Percentiles rank a stretch among this genome's conserved stretches.
phyloP scores from a whole-genome alignment of 2,797 vertebrate genomes.

The Hemitrygon akajei region DNA sequence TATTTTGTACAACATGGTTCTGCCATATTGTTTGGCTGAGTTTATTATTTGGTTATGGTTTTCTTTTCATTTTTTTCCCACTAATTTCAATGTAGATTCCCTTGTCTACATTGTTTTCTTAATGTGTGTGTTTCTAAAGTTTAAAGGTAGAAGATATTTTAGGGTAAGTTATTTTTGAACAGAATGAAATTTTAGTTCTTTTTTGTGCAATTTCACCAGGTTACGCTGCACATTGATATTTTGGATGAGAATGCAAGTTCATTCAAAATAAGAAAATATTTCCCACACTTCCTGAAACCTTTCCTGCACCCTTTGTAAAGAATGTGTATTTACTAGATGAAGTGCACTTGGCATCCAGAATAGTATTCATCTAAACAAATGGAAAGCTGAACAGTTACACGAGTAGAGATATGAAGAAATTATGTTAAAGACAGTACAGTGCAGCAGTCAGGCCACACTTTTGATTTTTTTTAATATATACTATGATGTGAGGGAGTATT shows the following conservation, averaged over 20 bases:
- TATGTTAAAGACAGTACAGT: background rate
- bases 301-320: background rate
- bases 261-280: background rate
- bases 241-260: background rate
- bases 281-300: background rate
- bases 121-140: background rate
- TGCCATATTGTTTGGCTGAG: background rate
- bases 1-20: background rate
- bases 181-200: background rate
- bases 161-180: background rate
- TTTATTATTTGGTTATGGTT: background rate
- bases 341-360: background rate
- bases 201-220: background rate
- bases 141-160: background rate
- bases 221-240: background rate
- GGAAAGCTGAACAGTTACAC: background rate
- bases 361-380: background rate
- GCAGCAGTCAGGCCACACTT: background rate
- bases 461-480: background rate
- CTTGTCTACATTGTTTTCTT: background rate
- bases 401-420: background rate
- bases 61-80: background rate
- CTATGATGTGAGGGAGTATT: background rate
- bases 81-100: background rate
- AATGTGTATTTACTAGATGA: background rate